Percentiles rank a stretch among this genome's conserved stretches.
Evolutionary conservation across 2,888 invertebrate genomes (phyloP).

Genomic region (Frankliniella intonsa): DNA sequence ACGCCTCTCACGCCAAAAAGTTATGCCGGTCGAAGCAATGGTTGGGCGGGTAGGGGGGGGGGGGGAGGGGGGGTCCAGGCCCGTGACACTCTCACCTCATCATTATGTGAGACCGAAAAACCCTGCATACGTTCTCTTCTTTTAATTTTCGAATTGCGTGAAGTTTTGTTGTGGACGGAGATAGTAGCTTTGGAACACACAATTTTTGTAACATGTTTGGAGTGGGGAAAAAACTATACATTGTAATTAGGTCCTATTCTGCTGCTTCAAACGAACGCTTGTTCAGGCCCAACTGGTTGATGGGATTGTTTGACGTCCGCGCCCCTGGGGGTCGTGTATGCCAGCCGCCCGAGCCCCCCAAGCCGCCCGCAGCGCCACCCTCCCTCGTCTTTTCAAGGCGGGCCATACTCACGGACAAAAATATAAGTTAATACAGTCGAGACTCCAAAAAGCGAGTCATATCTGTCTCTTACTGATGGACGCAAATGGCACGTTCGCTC

Average conservation of each 20-base stretch:
- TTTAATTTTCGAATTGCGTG: too few relatives aligned
- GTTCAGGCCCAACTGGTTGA: not conserved
- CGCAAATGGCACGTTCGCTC: too few relatives aligned
- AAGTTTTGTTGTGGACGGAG: too few relatives aligned
- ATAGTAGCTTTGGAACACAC: too few relatives aligned
- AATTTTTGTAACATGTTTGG: too few relatives aligned
- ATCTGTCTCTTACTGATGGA: too few relatives aligned
- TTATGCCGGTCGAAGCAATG: too few relatives aligned
- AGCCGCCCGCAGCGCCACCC: not conserved
- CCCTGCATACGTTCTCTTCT: not conserved
- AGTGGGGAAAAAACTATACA: too few relatives aligned
- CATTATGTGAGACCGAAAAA: not conserved
- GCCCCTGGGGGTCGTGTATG: not conserved
- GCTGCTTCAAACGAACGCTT: not conserved
- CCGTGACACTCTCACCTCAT: not conserved
- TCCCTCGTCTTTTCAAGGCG: not conserved
- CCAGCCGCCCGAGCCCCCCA: not conserved
- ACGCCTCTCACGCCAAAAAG: not conserved
- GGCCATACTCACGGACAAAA: not conserved
- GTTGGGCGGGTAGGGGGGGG: not conserved
- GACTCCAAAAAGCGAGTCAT: too few relatives aligned
- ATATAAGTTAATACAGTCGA: too few relatives aligned
- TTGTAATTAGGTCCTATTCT: not conserved
- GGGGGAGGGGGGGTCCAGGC: not conserved
- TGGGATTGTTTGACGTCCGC: slow-evolving; percentile 17